Evolutionary conservation across 2,113 vertebrate species (phyloP), one percentile per base, ranked within the genome.

Genomic region (Coracopsis vasa): DNA sequence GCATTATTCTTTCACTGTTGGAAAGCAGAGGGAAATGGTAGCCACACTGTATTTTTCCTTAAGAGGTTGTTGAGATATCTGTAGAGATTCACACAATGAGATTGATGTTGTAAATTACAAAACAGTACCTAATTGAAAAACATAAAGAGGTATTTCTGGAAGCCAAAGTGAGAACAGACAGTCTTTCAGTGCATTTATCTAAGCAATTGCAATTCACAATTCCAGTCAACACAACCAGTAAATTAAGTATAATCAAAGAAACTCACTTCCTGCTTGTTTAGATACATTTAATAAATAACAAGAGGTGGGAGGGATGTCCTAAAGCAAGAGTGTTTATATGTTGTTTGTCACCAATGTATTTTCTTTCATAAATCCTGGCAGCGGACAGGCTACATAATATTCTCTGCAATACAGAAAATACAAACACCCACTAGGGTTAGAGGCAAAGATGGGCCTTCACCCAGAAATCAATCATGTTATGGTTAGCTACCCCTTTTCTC

Each of bases 401-500:
- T 37, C 18, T 91, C 86, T 90, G 58, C 31, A 65, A 35, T 28
- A 69, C 3, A 69, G 24, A 69, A 86, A 86, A 54, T 35, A 54
- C 18, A 54, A 18, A 61, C 7, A 58, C 18, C 70, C 89, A 72
- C 51, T 86, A 69, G 65, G 61, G 27, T 37, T 62, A 92, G 72
- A 90, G 47, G 53, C 39, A 94, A 82, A 79, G 56, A 62, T 61
- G 71, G 51, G 95, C 66, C 19, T 89, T 86, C 65, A 86, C 60
- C 37, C 60, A 92, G 61, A 95, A 95, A 96, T 96, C 86, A 93
- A 86, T 93, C 83, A 95, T 17, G 61, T 94, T 91, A 94, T 2
- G 51, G 90, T 91, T 95, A 95, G 61, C 90, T 96, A 96, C 62
- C 39, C 77, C 71, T 81, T 83, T 69, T 74, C 65, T 96, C 85